Evolutionary conservation across 2,888 invertebrate species (phyloP).

Genomic region (Ectemnius lituratus): DNA sequence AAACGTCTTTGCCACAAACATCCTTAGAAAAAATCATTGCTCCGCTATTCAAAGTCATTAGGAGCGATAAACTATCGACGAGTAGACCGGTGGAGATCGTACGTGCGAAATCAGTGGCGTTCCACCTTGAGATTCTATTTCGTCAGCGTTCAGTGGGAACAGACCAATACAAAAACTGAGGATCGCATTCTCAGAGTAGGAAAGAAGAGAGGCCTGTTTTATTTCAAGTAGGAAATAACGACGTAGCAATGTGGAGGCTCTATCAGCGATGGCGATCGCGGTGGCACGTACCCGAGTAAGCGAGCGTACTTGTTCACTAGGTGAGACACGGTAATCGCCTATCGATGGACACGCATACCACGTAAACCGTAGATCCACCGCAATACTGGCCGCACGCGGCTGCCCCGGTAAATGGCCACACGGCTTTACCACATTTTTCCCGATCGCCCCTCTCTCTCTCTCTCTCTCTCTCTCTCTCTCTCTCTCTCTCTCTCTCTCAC

Average conservation of each 20-base stretch:
- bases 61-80: no score
- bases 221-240: constrained; percentile 19
- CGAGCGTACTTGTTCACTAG: constrained; percentile 22
- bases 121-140: background rate
- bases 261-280: constrained; percentile 33
- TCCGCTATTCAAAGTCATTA: no score
- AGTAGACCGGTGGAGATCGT: no score
- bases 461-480: background rate
- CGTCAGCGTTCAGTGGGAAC: background rate
- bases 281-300: constrained; percentile 12
- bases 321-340: constrained; percentile 39
- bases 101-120: no score
- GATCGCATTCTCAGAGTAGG: constrained; percentile 6
- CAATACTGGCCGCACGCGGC: constrained; percentile 29
- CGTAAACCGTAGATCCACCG: constrained; percentile 40
- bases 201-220: constrained; percentile 15
- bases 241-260: constrained; percentile 16
- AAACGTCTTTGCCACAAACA: no score
- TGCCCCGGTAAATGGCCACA: constrained; percentile 26
- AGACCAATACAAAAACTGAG: background rate
- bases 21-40: no score
- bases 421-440: constrained; percentile 15
- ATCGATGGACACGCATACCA: constrained; percentile 33
- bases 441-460: background rate
- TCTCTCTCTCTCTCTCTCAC: no score